Evolutionary conservation across 2,113 vertebrate species (phyloP).

Genomic region (Urocolius indicus): DNA sequence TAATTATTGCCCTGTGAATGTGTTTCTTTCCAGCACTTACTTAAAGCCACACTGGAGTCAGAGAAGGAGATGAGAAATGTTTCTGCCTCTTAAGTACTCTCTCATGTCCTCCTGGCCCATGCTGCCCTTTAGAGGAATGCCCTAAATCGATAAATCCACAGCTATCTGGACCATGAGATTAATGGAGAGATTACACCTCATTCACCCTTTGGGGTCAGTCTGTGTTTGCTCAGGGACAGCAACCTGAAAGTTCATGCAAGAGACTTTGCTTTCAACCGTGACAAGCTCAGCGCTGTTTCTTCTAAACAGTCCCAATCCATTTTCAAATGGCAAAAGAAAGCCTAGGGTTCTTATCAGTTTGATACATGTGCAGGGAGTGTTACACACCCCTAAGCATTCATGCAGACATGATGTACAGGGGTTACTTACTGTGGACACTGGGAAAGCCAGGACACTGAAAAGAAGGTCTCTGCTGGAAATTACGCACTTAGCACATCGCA

Average conservation of each 20-base stretch:
- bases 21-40: neutral
- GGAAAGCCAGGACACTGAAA: constrained; percentile 79
- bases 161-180: neutral
- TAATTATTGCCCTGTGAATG: neutral
- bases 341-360: neutral
- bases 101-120: neutral
- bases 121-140: constrained; percentile 25
- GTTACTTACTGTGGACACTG: constrained; percentile 77
- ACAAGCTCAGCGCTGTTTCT: neutral
- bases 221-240: neutral
- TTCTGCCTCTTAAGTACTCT: neutral
- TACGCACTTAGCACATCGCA: constrained; percentile 64
- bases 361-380: neutral
- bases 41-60: neutral
- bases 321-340: neutral
- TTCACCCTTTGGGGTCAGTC: neutral
- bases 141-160: neutral
- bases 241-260: neutral
- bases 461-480: constrained; percentile 79
- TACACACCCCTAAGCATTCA: neutral
- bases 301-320: neutral
- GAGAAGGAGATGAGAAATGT: neutral
- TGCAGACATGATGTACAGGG: neutral
- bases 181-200: neutral
- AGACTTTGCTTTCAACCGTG: neutral